Percentiles rank a stretch among this genome's conserved stretches.
Evolutionary conservation across 1,140 invertebrate species (phyloP).

Genomic region (Drosophila serrata): DNA sequence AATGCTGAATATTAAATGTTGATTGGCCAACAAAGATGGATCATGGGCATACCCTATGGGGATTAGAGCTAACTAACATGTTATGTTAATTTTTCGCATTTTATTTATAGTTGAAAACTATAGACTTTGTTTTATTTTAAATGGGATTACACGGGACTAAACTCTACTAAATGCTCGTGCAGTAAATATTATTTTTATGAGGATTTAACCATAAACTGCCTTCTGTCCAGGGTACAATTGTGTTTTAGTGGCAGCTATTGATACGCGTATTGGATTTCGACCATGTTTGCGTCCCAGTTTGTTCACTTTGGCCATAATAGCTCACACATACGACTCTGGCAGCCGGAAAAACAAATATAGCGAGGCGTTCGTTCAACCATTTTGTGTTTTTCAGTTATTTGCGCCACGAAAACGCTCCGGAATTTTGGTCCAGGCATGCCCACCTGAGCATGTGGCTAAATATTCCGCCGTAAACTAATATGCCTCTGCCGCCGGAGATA

Average conservation of each 20-base stretch:
- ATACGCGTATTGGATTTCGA: constrained; percentile 10
- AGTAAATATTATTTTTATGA: constrained; percentile 10
- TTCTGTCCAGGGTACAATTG: constrained; percentile 22
- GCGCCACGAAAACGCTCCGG: constrained; percentile 17
- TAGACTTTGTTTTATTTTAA: background rate
- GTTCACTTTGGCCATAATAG: constrained; percentile 36
- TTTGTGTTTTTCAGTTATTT: constrained; percentile 63
- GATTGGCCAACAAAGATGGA: constrained; percentile 13
- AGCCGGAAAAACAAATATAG: constrained; percentile 52
- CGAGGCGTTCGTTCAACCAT: constrained; percentile 21
- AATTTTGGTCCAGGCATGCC: constrained; percentile 8
- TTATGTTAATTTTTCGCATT: constrained; percentile 5
- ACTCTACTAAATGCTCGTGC: background rate
- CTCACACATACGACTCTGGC: constrained; percentile 15
- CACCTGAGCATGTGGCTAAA: constrained; percentile 36
- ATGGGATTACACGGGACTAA: background rate
- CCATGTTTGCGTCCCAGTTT: constrained; percentile 15
- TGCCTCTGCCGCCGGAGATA: constrained; percentile 28
- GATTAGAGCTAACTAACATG: background rate
- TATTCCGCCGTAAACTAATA: constrained; percentile 51
- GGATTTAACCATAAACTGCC: background rate
- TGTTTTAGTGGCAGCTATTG: constrained; percentile 4
- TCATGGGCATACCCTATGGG: constrained; percentile 10
- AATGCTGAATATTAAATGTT: constrained; percentile 37
- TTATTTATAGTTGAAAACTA: no score